phyloP scores from a whole-genome alignment of 1,140 invertebrate genomes.

The Temnothorax nylanderi region DNA sequence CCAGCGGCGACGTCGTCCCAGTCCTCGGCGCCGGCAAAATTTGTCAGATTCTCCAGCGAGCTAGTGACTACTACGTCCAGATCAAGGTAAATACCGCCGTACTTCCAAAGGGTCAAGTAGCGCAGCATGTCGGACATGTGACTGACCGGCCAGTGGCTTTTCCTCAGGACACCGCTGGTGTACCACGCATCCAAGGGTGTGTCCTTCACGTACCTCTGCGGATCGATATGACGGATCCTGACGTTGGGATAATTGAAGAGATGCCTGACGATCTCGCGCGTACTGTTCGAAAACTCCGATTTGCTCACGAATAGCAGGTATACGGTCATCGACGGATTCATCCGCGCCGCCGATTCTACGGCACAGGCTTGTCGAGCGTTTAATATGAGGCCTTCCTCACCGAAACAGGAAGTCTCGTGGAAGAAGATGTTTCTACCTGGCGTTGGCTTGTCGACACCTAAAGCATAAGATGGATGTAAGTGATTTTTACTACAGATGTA shows the following conservation, averaged over 20 bases:
- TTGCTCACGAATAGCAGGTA: constrained; percentile 87
- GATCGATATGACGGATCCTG: constrained; percentile 80
- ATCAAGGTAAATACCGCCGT: constrained; percentile 92
- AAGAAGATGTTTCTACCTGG: constrained; percentile 87
- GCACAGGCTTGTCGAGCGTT: constrained; percentile 88
- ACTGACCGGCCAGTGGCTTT: constrained; percentile 85
- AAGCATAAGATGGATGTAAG: background rate
- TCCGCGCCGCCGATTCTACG: constrained; percentile 88
- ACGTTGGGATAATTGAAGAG: constrained; percentile 87
- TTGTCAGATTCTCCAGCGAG: constrained; percentile 87
- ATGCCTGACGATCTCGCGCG: constrained; percentile 79
- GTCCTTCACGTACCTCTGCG: constrained; percentile 86
- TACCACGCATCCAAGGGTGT: constrained; percentile 89
- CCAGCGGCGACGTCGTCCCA: constrained; percentile 88
- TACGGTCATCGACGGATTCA: constrained; percentile 87
- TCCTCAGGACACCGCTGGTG: constrained; percentile 85
- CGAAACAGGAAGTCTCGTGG: constrained; percentile 87
- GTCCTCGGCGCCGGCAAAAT: constrained; percentile 89
- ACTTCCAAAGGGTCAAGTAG: constrained; percentile 91
- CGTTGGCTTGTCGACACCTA: background rate
- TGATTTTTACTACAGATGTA: background rate
- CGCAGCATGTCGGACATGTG: constrained; percentile 90
- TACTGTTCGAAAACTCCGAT: constrained; percentile 78
- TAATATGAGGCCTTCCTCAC: constrained; percentile 80
- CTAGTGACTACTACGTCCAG: constrained; percentile 91